Conservation (phyloP, 2,888 invertebrate species). For the Volucella zonaria region DNA sequence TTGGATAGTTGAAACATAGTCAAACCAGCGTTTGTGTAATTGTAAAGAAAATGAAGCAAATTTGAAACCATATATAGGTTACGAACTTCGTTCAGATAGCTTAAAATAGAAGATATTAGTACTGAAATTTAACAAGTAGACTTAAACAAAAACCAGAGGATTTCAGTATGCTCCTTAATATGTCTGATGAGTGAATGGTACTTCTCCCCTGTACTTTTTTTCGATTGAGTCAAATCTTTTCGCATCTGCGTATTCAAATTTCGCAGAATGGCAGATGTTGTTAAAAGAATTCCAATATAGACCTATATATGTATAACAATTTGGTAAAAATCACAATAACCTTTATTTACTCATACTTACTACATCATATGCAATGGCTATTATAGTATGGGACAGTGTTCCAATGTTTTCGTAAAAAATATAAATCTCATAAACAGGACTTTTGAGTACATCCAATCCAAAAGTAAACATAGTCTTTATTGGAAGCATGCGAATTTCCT, state of each 20-base stretch:
- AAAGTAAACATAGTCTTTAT: slow-evolving; percentile 49
- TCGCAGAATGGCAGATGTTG: slow-evolving; percentile 34
- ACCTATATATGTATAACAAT: not conserved
- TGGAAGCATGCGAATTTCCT: slow-evolving; percentile 12
- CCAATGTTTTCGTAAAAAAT: slow-evolving; percentile 24
- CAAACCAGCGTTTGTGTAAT: slow-evolving; percentile 40
- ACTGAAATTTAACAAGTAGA: not conserved
- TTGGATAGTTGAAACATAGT: slow-evolving; percentile 37
- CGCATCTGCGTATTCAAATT: slow-evolving; percentile 36
- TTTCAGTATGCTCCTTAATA: slow-evolving; percentile 30
- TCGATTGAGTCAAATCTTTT: slow-evolving; percentile 13
- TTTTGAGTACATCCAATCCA: slow-evolving; percentile 38
- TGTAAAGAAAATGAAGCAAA: slow-evolving; percentile 45
- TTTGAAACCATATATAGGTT: slow-evolving; percentile 33
- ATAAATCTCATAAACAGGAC: slow-evolving; percentile 37
- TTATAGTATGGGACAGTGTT: slow-evolving; percentile 9
- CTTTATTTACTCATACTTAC: slow-evolving; percentile 16
- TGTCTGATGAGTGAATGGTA: slow-evolving; percentile 8
- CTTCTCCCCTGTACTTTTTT: slow-evolving; percentile 2
- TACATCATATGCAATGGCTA: slow-evolving; percentile 34
- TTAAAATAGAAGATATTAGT: not conserved
- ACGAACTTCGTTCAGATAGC: slow-evolving; percentile 28
- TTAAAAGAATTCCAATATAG: slow-evolving; percentile 43
- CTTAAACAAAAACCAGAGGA: not conserved
- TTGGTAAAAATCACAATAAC: not conserved